Percentiles rank a stretch among this genome's conserved stretches.
Conservation (phyloP, 2,888 invertebrate species). For the Cephus sareptanus region DNA sequence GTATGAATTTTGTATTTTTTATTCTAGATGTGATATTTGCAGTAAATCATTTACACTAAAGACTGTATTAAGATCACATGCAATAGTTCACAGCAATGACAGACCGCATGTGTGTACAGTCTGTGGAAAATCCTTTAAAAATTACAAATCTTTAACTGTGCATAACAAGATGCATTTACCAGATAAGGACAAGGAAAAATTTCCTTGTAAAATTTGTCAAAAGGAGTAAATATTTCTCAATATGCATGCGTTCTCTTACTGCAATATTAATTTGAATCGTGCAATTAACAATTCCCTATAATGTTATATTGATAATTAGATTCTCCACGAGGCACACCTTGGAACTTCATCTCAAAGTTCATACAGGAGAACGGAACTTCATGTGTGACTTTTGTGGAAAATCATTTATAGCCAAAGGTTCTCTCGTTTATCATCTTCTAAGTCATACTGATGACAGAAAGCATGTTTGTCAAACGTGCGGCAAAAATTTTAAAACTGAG, state of each 20-base stretch:
- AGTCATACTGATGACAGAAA: conserved; percentile 46
- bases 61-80: conserved; percentile 43
- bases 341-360: conserved; percentile 49
- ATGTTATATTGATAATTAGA: conserved; percentile 25
- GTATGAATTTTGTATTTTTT: neutral
- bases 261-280: neutral
- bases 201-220: conserved; percentile 42
- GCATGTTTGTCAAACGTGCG: conserved; percentile 42
- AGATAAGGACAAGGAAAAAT: conserved; percentile 44
- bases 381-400: conserved; percentile 56
- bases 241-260: neutral
- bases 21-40: conserved; percentile 48
- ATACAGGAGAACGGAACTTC: conserved; percentile 53
- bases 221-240: conserved; percentile 43
- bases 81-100: conserved; percentile 47
- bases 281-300: neutral
- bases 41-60: conserved; percentile 49
- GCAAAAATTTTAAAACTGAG: conserved; percentile 34
- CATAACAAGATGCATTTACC: conserved; percentile 49
- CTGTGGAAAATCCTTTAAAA: conserved; percentile 52
- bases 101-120: conserved; percentile 45
- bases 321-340: conserved; percentile 48
- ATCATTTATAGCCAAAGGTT: conserved; percentile 51
- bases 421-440: conserved; percentile 46
- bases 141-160: conserved; percentile 43